phyloP scores from a whole-genome alignment of 2,113 vertebrate genomes.

The Hymenochirus boettgeri region DNA sequence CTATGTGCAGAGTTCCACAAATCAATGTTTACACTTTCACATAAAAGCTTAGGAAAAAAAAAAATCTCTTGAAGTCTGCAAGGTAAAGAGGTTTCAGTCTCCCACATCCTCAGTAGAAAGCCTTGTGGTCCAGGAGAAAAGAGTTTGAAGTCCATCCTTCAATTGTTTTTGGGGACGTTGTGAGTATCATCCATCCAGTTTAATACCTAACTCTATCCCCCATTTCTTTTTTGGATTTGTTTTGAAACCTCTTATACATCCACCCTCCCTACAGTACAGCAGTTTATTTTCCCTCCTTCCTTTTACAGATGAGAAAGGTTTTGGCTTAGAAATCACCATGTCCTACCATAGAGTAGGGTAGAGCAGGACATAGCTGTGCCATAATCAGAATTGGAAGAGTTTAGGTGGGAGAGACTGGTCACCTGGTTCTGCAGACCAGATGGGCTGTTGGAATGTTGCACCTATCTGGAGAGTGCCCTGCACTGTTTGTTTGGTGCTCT shows the following conservation, averaged over 20 bases:
- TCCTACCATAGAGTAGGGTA: conserved; percentile 96
- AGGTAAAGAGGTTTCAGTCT: not conserved
- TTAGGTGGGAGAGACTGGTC: conserved; percentile 92
- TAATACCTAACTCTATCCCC: conserved; percentile 38
- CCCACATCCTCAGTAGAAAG: conserved; percentile 1
- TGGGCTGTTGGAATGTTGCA: conserved; percentile 86
- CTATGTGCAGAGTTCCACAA: conserved; percentile 83
- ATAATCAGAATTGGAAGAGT: conserved; percentile 93
- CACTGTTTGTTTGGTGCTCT: conserved; percentile 88
- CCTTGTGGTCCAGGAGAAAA: conserved; percentile 1
- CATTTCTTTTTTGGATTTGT: conserved; percentile 35
- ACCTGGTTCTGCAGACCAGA: conserved; percentile 91
- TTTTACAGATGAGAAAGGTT: conserved; percentile 16
- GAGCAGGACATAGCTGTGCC: conserved; percentile 93
- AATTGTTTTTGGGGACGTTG: conserved; percentile 27
- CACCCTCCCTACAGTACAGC: conserved; percentile 35
- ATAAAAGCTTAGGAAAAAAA: conserved; percentile 67
- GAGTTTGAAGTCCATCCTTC: conserved; percentile 28
- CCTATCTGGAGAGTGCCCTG: conserved; percentile 94
- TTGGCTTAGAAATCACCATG: conserved; percentile 78
- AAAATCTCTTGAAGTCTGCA: not conserved
- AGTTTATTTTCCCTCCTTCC: not conserved
- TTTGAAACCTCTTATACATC: conserved; percentile 37
- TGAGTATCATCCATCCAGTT: conserved; percentile 34
- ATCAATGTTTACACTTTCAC: conserved; percentile 91